Conservation (phyloP, 1,140 invertebrate genomes). For the Sminthurides bifidus region DNA sequence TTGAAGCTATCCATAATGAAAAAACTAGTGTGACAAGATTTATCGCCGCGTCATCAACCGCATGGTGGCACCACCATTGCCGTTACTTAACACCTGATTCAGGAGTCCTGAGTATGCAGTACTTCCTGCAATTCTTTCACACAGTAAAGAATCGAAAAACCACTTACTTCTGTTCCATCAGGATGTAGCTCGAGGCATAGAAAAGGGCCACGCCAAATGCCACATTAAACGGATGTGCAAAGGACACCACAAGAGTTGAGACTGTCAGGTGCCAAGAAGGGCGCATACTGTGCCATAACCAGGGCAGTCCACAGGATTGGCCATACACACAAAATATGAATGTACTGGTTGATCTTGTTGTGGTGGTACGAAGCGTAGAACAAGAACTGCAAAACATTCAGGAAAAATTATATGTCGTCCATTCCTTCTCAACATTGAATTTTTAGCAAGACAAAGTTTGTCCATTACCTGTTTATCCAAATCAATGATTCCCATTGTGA, state of each 20-base stretch:
- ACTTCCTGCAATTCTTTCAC: too few relatives aligned
- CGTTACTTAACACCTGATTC: too few relatives aligned
- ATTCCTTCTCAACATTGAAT: neutral
- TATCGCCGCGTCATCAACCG: too few relatives aligned
- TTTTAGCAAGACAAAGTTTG: neutral
- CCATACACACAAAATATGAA: slow-evolving; percentile 33
- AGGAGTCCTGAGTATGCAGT: too few relatives aligned
- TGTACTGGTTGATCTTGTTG: slow-evolving; percentile 24
- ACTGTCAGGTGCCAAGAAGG: slow-evolving; percentile 5
- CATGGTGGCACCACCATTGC: too few relatives aligned
- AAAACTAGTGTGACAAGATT: too few relatives aligned
- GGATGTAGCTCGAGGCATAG: slow-evolving; percentile 21
- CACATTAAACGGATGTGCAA: slow-evolving; percentile 27
- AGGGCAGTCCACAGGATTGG: slow-evolving; percentile 29
- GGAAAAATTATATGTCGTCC: neutral
- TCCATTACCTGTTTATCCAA: neutral
- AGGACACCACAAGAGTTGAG: slow-evolving; percentile 5
- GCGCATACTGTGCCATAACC: slow-evolving; percentile 26
- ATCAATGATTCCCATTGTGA: neutral
- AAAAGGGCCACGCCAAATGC: slow-evolving; percentile 19
- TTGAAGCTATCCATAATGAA: too few relatives aligned
- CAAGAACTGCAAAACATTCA: slow-evolving; percentile 20
- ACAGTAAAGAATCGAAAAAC: too few relatives aligned
- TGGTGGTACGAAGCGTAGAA: slow-evolving; percentile 33
- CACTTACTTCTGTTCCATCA: slow-evolving; percentile 28